phyloP scores from a whole-genome alignment of 2,113 vertebrate genomes.

The Tupaia tana region DNA sequence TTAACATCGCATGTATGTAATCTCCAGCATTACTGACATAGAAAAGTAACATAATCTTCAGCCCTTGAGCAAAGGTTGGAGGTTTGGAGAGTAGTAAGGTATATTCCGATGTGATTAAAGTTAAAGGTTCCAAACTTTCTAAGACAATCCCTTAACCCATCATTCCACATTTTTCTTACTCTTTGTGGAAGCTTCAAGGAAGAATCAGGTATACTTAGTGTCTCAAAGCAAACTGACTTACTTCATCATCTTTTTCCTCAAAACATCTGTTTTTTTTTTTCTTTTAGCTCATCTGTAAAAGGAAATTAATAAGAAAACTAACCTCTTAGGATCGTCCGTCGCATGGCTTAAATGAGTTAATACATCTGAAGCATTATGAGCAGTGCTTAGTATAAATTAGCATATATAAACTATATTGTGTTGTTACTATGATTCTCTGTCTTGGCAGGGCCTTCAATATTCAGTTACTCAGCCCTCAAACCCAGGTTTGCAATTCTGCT shows the following conservation, averaged over 20 bases:
- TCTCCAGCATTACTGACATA: neutral
- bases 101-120: neutral
- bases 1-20: neutral
- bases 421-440: neutral
- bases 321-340: neutral
- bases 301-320: neutral
- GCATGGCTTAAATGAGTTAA: neutral
- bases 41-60: neutral
- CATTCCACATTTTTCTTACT: neutral
- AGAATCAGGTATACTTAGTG: neutral
- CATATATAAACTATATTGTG: neutral
- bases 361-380: neutral
- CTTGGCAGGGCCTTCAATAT: neutral
- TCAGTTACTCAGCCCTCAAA: neutral
- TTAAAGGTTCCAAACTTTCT: conserved; percentile 13
- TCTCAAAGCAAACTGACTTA: neutral
- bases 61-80: neutral
- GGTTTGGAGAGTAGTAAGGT: neutral
- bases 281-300: neutral
- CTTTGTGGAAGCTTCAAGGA: neutral
- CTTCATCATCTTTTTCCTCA: neutral
- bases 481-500: neutral
- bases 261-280: neutral
- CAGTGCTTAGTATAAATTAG: neutral
- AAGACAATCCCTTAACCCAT: neutral